Percentiles rank a stretch among this genome's conserved stretches.
Evolutionary conservation across 2,113 vertebrate genomes (phyloP).

Genomic region (Pica pica): DNA sequence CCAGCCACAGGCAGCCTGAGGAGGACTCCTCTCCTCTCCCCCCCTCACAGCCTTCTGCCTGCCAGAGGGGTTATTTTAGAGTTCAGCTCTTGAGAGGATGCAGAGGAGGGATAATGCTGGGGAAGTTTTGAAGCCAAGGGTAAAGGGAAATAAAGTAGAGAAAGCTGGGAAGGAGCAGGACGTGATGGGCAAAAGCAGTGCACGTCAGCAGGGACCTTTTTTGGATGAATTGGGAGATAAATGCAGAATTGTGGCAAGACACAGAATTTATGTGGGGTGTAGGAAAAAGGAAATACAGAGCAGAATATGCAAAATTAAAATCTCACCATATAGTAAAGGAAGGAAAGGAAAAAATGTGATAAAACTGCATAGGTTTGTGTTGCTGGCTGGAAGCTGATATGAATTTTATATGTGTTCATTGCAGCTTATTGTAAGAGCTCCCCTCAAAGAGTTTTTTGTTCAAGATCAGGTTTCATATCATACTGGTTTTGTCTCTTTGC

Average conservation of each 20-base stretch:
- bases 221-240: neutral
- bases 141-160: neutral
- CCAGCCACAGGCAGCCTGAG: neutral
- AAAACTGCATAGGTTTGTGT: neutral
- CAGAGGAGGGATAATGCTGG: neutral
- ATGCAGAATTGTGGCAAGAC: neutral
- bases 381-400: neutral
- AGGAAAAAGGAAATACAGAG: neutral
- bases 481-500: neutral
- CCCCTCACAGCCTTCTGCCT: neutral
- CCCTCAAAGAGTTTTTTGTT: neutral
- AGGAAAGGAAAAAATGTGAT: neutral
- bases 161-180: neutral
- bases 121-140: neutral
- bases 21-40: neutral
- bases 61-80: neutral
- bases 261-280: neutral
- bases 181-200: neutral
- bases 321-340: neutral
- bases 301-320: neutral
- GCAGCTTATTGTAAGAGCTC: neutral
- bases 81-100: neutral
- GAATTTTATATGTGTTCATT: neutral
- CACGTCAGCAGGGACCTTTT: neutral
- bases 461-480: neutral